phyloP scores from a whole-genome alignment of 2,113 vertebrate species.

The Chionomys nivalis region DNA sequence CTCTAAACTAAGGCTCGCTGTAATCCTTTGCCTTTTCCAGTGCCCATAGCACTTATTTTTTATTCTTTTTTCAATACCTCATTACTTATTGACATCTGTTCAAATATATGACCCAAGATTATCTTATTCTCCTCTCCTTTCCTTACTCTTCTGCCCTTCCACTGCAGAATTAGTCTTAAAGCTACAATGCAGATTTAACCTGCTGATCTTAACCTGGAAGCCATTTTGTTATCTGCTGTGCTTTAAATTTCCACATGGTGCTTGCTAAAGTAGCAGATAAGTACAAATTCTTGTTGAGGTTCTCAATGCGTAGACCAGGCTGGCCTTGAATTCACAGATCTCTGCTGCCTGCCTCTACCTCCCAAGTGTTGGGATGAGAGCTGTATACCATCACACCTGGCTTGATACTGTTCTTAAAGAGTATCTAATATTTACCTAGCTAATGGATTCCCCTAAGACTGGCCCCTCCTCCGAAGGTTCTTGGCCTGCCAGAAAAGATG shows the following conservation, averaged over 20 bases:
- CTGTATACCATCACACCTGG: background rate
- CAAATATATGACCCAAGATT: background rate
- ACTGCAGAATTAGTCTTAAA: background rate
- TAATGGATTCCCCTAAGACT: background rate
- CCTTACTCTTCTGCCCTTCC: background rate
- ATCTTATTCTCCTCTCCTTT: background rate
- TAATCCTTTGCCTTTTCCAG: background rate
- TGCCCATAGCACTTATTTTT: background rate
- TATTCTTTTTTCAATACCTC: background rate
- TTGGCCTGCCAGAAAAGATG: background rate
- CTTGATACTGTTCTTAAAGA: background rate
- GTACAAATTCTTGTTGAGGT: background rate
- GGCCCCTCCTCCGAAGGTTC: background rate
- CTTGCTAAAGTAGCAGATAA: background rate
- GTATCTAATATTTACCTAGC: background rate
- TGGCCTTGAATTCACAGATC: background rate
- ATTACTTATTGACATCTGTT: background rate
- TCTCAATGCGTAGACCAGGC: background rate
- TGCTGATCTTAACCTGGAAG: background rate
- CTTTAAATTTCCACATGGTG: background rate
- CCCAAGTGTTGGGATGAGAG: background rate
- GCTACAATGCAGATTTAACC: background rate
- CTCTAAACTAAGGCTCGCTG: background rate
- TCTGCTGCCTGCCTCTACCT: background rate
- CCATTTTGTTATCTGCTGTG: background rate